Base-by-base conservation (phyloP, 2,888 invertebrate genomes). In the Opisthograptis luteolata region DNA sequence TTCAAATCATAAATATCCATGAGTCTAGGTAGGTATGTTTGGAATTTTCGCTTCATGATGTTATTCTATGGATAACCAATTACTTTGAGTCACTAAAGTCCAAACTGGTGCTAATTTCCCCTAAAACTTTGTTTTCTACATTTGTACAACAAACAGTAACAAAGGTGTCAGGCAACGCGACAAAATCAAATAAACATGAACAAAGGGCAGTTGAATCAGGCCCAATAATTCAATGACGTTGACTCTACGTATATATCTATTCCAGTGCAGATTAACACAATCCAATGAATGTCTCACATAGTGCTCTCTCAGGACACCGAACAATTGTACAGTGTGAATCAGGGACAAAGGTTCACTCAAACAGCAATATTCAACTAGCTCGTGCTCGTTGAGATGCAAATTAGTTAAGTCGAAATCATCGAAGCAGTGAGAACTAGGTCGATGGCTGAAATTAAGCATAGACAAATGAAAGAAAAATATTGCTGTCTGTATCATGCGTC, bases 211-310 rank as follows among this genome's bases (percentile, higher is more conserved):
- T 43, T 24, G 36, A 55, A 52, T 43, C 40, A 44, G 40, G 31
- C 42, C 50, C 49, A 55, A 64, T 70, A 65, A 69, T 62, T 64
- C 57, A 64, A 65, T 65, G 58, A 62, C 60, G 54, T 55, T 58
- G 53, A 60, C 58, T 53, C 45, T 62, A 65, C 62, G 6, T 39
- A 49, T 20, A 22, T 22, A 20, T 20, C 44, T 28, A 44, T 28
- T 66, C 55, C 47, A 57, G 59, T 40, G 49, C 39, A 68, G 66
- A 73, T 75, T 74, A 75, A 63, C 66, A 64, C 69, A 76, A 77
- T 73, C 67, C 68, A 74, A 73, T 76, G 69, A 76, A 65, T 70
- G 73, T 74, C 72, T 64, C 66, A 62, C 64, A 69, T 65, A 63
- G 64, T 60, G 45, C 59, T 63, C 59, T 63, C 64, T 60, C 60